Base-by-base conservation (phyloP, 2,797 vertebrate species). In the Enteromius radiatus region DNA sequence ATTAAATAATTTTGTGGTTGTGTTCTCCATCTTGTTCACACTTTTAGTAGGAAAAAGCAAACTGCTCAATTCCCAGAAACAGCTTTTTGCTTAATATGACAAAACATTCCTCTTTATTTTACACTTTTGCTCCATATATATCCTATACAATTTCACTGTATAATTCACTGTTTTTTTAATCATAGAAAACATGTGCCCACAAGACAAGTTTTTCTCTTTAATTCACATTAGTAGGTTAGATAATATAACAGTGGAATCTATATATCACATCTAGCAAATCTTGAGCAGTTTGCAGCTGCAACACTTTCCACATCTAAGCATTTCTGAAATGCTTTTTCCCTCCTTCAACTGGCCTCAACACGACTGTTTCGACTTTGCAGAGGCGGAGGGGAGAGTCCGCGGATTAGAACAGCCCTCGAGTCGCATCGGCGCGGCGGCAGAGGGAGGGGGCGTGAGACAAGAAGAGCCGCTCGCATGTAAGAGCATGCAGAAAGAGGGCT, bases 401-500 rank as follows among this genome's bases (percentile, higher is more conserved):
- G 4, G 41, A 56, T 28, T 70, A 67, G 81, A 88, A 85, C 76
- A 82, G 82, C 82, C 10, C 1, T 14, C 31, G 4, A 31, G 41
- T 43, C n/a, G 74, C 68, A 28, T 43, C 11, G 9, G 43, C 69
- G 19, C 21, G 31, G 52, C n/a, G 23, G 41, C 56, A 33, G 33
- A 67, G 71, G 85, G 81, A 23, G 86, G 71, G 73, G 54, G 71
- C 43, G 31, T 61, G 38, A 75, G 74, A 63, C 76, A 12, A 64
- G 81, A 86, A 83, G 70, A 86, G 81, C 84, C 41, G 56, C 31
- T 23, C 36, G 71, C 77, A 56, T 82, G 87, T 70, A 82, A 69
- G 76, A 84, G 73, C 85, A 87, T 68, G 87, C 67, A 85, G 76
- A 80, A 67, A 61, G 76, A 85, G 85, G 87, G 87, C 81, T 85